These are phyloP conservation scores for Sebastes glaucus DNA, from an alignment of 2,797 vertebrate genomes.

Conservation along the genomic window DNA sequence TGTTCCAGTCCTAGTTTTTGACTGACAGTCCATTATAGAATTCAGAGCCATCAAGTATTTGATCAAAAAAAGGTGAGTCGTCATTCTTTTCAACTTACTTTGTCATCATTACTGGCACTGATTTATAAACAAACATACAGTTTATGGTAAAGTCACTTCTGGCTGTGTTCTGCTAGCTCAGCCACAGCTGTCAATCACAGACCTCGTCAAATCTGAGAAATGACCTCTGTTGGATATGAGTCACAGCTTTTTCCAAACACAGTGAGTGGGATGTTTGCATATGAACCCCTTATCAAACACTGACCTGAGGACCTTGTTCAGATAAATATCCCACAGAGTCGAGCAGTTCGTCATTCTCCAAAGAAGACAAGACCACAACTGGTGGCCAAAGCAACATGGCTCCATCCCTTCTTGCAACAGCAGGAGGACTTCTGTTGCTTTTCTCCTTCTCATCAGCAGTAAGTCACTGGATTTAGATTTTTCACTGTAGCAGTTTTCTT, in stretches of 20 bases:
- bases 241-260: constrained; percentile 45
- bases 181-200: neutral
- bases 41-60: neutral
- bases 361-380: constrained; percentile 19
- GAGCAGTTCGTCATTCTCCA: constrained; percentile 58
- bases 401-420: constrained; percentile 44
- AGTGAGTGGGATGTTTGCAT: constrained; percentile 74
- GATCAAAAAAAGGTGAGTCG: neutral
- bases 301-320: constrained; percentile 72
- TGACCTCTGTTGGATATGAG: constrained; percentile 33
- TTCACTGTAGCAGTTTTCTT: neutral
- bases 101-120: neutral
- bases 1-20: neutral
- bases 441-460: constrained; percentile 73
- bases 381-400: constrained; percentile 68
- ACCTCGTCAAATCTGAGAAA: constrained; percentile 35
- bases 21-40: neutral
- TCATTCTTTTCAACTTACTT: neutral
- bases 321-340: constrained; percentile 78
- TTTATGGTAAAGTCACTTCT: neutral
- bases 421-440: constrained; percentile 69
- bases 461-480: constrained; percentile 35
- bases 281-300: constrained; percentile 65
- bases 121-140: neutral
- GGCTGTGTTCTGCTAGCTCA: neutral